phyloP scores from a whole-genome alignment of 2,888 invertebrate genomes.

The Stegana nigrithorax region DNA sequence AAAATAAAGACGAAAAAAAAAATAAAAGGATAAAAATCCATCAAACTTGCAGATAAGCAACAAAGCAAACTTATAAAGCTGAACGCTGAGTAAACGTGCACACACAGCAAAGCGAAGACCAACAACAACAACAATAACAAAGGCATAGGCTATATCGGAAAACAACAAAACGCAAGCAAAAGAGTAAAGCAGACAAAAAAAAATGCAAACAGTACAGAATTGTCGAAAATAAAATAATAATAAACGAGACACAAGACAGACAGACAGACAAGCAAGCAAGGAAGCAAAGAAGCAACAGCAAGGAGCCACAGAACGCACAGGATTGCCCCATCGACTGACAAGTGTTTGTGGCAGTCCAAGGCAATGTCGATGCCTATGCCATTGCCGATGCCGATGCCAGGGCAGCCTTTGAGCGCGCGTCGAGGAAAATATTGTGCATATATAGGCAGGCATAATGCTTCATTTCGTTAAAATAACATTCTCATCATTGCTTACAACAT shows the following conservation, averaged over 20 bases:
- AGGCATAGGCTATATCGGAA: background rate
- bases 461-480: constrained; percentile 52
- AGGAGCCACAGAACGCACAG: background rate
- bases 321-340: no score
- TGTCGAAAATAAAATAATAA: constrained; percentile 7
- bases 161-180: background rate
- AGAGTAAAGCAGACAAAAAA: background rate
- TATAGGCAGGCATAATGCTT: constrained; percentile 47
- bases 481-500: no score
- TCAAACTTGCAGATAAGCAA: constrained; percentile 58
- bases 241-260: background rate
- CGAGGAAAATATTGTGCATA: no score
- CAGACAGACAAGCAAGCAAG: background rate
- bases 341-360: background rate
- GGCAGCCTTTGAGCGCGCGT: no score
- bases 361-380: no score
- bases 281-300: constrained; percentile 18
- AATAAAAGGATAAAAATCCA: constrained; percentile 51
- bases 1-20: constrained; percentile 30
- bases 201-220: no score
- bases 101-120: constrained; percentile 2
- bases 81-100: background rate
- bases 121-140: background rate
- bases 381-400: no score
- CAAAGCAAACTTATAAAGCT: constrained; percentile 5